Base-by-base conservation (phyloP, 2,797 vertebrate species). In the Spondyliosoma cantharus region DNA sequence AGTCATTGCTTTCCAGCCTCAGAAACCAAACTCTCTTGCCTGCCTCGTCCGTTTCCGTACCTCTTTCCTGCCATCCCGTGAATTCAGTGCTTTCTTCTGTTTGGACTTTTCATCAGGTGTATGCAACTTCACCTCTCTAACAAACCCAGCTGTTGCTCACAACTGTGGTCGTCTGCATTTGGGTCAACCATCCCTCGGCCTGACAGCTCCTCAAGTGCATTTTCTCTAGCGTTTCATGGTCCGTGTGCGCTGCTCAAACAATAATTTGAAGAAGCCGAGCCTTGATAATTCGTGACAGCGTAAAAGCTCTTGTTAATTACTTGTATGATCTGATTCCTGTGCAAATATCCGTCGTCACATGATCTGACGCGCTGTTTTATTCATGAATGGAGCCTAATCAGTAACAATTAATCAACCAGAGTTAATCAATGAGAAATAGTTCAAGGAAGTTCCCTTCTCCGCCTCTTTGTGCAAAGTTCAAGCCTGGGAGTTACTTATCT, bases 291-390 rank as follows among this genome's bases (percentile, higher is more conserved):
- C 53, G 54, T 49, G 24, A 57, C 16, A 78, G 15, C 13, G 22
- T 59, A 19, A 17, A 6, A 42, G 45, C n/a, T 76, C 16, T 63
- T 63, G 37, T 58, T 82, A 62, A 74, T 80, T 69, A 73, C 29
- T 43, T n/a, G 56, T 25, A 29, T 9, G 37, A 37, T 81, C 46
- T 46, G 66, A 80, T 53, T 77, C 53, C 49, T 43, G 11, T 43
- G 29, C 71, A 67, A 57, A 78, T 74, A 6, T 42, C 32, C 42
- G 3, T 45, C n/a, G 53, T 56, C 49, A 67, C 49, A 22, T 46
- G 25, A 61, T 24, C 29, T 19, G 27, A 42, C 57, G 43, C 22
- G 24, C 59, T 24, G 22, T 58, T 53, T 65, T 45, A 43, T 66
- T 20, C 12, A 61, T 20, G 14, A 62, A 49, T 50, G 50, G 8